Base-by-base conservation (phyloP, 2,797 vertebrate species). In the Enteromius treurensis region DNA sequence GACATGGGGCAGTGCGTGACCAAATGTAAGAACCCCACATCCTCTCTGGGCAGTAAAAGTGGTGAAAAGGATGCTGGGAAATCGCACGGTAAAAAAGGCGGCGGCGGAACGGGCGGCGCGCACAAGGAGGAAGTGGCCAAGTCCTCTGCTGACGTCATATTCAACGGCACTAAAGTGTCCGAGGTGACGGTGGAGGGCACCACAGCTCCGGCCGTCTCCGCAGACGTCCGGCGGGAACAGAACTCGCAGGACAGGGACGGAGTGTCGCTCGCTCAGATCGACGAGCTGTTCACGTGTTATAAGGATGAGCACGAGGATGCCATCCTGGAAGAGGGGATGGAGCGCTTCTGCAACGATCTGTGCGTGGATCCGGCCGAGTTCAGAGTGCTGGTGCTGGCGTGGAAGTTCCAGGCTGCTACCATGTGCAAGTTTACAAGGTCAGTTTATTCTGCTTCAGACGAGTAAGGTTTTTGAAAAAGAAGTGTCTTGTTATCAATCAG, bases 351-450 rank as follows among this genome's bases (percentile, higher is more conserved):
- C 91, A 96, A 96, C 51, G 98, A 99, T 91, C 95, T 99, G 55
- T 96, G 96, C 87, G 97, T 99, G 77, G 97, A 99, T 91, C 98
- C 98, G 21, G 98, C 98, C 1, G 98, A 99, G 93, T 99, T 99
- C 92, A 95, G 95, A 84, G 98, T 99, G 88, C 95, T 99, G 83
- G 96, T 99, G 89, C 95, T 99, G 86, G 98, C 98, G 86, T 99
- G 98, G 98, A 99, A 98, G 94, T 99, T 99, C 91, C 98, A 99
- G 94, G 98, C 98, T 80, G 98, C 98, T 88, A 99, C 98, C 86
- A 99, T 99, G 98, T 99, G 98, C 97, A 99, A 97, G 95, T 99
- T 99, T 94, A 99, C 98, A 91, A 97, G 98, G 98, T 99, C 91
- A 93, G 95, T 8, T 23, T 2, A 9, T 40, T 9, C 8, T 2